Conservation (phyloP, 2,797 vertebrate genomes). For the Myiotriccus ornatus region DNA sequence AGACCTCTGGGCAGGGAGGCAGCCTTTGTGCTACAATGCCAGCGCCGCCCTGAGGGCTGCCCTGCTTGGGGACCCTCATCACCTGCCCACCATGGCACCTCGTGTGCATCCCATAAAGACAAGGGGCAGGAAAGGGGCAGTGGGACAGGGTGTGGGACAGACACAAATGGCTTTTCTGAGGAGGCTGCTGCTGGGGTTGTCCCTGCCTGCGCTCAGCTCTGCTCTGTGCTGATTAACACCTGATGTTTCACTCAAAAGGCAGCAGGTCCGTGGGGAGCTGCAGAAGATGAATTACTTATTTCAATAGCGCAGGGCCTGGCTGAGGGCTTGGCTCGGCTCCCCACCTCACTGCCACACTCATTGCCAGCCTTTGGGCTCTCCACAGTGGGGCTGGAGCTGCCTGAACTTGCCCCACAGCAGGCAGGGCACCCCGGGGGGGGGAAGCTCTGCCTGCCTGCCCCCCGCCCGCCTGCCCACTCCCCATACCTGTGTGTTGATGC, state of each 20-base stretch:
- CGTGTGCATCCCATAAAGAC: fast-evolving
- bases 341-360: fast-evolving
- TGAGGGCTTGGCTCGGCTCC: neutral
- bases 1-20: neutral
- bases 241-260: constrained; percentile 28
- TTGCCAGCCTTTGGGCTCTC: neutral
- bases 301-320: neutral
- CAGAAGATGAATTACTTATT: constrained; percentile 22
- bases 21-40: neutral
- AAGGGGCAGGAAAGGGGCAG: neutral
- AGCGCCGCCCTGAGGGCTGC: neutral
- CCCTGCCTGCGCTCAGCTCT: neutral
- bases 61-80: neutral
- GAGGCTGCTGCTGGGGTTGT: neutral
- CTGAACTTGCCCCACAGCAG: neutral
- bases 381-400: neutral
- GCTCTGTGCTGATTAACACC: neutral
- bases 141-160: neutral
- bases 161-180: neutral
- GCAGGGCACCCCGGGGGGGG: neutral
- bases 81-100: neutral
- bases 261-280: neutral
- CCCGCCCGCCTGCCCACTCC: neutral
- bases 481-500: constrained; percentile 98
- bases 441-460: neutral